These are phyloP conservation scores for Falco concolor DNA, from an alignment of 2,797 vertebrate genomes.

Conservation along the genomic window DNA sequence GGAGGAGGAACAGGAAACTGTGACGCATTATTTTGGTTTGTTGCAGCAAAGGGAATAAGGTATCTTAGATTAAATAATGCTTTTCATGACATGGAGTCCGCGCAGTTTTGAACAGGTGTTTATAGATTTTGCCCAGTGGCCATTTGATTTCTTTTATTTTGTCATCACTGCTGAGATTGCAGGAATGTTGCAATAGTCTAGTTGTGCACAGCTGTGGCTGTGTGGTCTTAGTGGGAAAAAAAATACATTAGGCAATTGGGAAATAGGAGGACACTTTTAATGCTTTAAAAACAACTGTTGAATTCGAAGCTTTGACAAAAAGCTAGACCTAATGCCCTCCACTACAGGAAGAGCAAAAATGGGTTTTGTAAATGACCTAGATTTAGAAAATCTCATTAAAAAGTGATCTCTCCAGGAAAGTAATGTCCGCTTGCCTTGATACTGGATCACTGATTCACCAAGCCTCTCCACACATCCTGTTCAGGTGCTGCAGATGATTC, in stretches of 20 bases:
- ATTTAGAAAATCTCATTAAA: background rate
- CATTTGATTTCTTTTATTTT: background rate
- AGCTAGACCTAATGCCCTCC: background rate
- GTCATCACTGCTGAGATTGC: background rate
- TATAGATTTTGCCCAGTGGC: background rate
- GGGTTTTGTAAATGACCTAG: background rate
- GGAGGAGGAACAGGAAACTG: background rate
- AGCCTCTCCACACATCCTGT: background rate
- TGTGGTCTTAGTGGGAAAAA: fast-evolving
- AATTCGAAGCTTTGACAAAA: background rate
- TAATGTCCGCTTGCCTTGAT: background rate
- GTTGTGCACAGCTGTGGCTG: background rate
- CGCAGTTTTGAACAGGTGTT: background rate
- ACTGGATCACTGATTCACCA: background rate
- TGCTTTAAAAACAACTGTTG: background rate
- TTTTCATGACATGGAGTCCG: background rate
- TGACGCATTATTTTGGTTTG: background rate
- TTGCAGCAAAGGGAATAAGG: background rate
- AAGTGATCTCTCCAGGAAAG: background rate
- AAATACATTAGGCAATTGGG: background rate
- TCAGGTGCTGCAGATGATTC: background rate
- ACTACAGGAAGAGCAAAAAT: background rate
- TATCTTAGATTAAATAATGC: background rate
- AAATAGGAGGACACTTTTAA: background rate
- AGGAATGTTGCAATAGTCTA: background rate